These are phyloP conservation scores for Hypotaenidia okinawae DNA, from an alignment of 2,797 vertebrate genomes.

Conservation along the genomic window DNA sequence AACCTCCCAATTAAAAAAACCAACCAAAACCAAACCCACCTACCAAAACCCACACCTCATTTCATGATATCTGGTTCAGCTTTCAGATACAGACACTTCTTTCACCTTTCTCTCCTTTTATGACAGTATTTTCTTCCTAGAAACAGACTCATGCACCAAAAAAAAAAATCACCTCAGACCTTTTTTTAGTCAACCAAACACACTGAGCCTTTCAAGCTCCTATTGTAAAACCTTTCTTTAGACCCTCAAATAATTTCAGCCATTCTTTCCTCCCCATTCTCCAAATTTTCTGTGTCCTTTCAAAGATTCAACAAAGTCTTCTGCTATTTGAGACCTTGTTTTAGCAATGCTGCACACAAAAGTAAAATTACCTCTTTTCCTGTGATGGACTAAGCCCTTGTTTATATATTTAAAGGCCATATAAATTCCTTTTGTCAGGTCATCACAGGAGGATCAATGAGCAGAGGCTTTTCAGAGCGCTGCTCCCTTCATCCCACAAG, in stretches of 20 bases:
- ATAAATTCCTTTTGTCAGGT: slow-evolving; percentile 5
- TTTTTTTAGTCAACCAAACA: background rate
- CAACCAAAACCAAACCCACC: accelerated
- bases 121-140: background rate
- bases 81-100: background rate
- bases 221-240: background rate
- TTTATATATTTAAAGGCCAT: background rate
- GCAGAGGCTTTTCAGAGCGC: background rate
- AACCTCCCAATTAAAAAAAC: background rate
- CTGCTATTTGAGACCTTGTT: background rate
- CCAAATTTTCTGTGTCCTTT: background rate
- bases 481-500: background rate
- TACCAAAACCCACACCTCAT: background rate
- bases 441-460: background rate
- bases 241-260: background rate
- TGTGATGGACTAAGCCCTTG: background rate
- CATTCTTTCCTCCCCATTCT: background rate
- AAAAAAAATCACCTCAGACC: background rate
- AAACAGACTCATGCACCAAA: background rate
- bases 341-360: background rate
- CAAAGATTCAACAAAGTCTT: background rate
- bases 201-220: background rate
- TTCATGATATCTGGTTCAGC: background rate
- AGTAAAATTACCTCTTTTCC: slow-evolving; percentile 1
- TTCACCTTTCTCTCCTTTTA: background rate